These are phyloP conservation scores for Pelosia muscerda DNA, from an alignment of 2,888 invertebrate genomes.

Conservation along the genomic window DNA sequence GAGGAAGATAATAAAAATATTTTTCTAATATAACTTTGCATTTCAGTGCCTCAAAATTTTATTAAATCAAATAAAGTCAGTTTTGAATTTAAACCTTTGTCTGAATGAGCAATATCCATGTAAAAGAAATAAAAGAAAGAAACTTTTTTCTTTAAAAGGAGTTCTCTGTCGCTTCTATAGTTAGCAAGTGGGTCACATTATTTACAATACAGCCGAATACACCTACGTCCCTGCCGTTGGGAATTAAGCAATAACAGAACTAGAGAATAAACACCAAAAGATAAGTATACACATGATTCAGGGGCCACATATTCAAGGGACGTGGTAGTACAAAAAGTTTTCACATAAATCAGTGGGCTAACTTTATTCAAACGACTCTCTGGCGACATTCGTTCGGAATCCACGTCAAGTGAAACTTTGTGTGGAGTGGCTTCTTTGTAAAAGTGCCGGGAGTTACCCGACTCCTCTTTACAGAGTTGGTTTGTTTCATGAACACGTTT, in stretches of 20 bases:
- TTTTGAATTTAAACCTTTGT: background rate
- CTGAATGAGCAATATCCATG: background rate
- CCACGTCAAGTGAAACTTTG: constrained; percentile 79
- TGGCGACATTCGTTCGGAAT: constrained; percentile 83
- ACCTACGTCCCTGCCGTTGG: constrained; percentile 61
- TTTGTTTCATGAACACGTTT: constrained; percentile 64
- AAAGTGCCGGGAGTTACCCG: constrained; percentile 66
- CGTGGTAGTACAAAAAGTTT: constrained; percentile 73
- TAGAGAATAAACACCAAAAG: constrained; percentile 69
- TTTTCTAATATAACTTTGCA: too few relatives aligned
- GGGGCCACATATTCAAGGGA: constrained; percentile 72
- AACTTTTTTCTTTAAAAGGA: constrained; percentile 26
- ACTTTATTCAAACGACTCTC: constrained; percentile 86
- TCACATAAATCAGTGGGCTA: constrained; percentile 83
- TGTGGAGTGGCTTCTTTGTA: constrained; percentile 72
- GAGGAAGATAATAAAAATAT: too few relatives aligned
- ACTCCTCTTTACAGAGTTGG: constrained; percentile 54
- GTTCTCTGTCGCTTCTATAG: constrained; percentile 23
- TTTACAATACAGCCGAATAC: constrained; percentile 46
- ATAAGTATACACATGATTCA: constrained; percentile 74
- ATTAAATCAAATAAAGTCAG: background rate
- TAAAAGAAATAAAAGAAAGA: too few relatives aligned
- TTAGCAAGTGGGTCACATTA: constrained; percentile 44
- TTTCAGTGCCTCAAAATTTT: too few relatives aligned
- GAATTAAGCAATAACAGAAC: constrained; percentile 69